Conservation (phyloP, 37 sponge, comb jelly and placozoan genomes). For the Geodia barretti region DNA sequence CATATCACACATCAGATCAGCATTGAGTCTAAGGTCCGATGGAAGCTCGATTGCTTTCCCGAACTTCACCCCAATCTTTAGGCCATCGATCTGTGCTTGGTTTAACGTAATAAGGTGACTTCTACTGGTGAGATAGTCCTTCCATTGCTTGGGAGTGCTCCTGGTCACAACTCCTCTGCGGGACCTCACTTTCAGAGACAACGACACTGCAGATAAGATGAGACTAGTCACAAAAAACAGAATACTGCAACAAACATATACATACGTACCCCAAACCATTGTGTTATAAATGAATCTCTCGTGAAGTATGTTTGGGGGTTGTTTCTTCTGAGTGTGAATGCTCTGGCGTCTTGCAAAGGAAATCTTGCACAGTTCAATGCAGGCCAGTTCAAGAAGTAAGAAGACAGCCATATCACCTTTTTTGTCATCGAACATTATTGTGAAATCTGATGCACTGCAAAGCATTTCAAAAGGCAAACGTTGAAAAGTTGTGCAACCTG, state of each 20-base stretch:
- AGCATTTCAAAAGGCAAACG: too few relatives aligned
- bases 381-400: slow-evolving; percentile 50
- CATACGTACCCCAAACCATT: slow-evolving; percentile 63
- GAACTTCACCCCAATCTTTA: slow-evolving; percentile 28
- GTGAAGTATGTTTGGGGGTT: too few relatives aligned
- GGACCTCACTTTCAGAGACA: background rate
- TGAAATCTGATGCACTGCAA: slow-evolving; percentile 60
- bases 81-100: background rate
- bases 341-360: slow-evolving; percentile 12
- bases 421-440: slow-evolving; percentile 24
- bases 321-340: too few relatives aligned
- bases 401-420: slow-evolving; percentile 30
- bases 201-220: background rate
- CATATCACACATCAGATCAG: slow-evolving; percentile 9
- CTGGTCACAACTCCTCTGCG: background rate
- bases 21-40: background rate
- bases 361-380: slow-evolving; percentile 26
- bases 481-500: too few relatives aligned
- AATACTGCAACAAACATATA: too few relatives aligned
- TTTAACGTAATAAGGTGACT: background rate
- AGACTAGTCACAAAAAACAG: too few relatives aligned
- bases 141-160: background rate
- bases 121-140: background rate
- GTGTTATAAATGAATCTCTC: slow-evolving; percentile 26
- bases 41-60: slow-evolving; percentile 20